Evolutionary conservation across 1,140 invertebrate species (phyloP).

Genomic region (Pristionchus pacificus): DNA sequence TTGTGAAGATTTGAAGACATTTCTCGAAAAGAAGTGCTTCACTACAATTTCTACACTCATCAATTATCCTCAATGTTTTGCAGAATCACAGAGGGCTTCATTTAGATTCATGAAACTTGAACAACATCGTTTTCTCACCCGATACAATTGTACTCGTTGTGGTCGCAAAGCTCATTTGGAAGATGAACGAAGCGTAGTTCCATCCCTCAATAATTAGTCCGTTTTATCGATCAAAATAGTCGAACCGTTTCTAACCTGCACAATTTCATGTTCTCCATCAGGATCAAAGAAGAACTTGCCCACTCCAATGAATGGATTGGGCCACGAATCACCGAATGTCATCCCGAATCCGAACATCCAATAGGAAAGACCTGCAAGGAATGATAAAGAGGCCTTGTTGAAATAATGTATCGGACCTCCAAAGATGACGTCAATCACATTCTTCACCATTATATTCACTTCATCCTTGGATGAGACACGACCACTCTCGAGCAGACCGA

Average conservation of each 20-base stretch:
- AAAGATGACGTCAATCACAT: slow-evolving; percentile 83
- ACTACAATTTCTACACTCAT: too few species aligned
- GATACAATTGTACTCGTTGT: slow-evolving; percentile 61
- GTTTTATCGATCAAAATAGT: slow-evolving; percentile 14
- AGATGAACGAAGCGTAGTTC: slow-evolving; percentile 58
- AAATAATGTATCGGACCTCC: slow-evolving; percentile 66
- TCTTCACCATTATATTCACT: slow-evolving; percentile 96
- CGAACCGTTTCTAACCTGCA: neutral
- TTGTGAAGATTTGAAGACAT: neutral
- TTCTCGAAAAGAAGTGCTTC: too few species aligned
- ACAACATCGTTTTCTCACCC: slow-evolving; percentile 19
- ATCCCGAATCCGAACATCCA: slow-evolving; percentile 90
- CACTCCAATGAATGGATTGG: slow-evolving; percentile 70
- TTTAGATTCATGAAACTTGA: slow-evolving; percentile 30
- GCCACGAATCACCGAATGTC: slow-evolving; percentile 71
- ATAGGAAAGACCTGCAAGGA: slow-evolving; percentile 70
- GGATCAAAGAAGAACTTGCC: slow-evolving; percentile 63
- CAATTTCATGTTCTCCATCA: slow-evolving; percentile 17
- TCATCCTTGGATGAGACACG: slow-evolving; percentile 88
- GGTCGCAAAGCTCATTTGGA: slow-evolving; percentile 60
- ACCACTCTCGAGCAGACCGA: slow-evolving; percentile 84
- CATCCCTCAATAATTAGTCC: slow-evolving; percentile 42
- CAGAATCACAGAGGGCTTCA: too few species aligned
- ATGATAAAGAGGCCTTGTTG: neutral
- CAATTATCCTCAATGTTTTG: too few species aligned